Percentiles rank a stretch among this genome's conserved stretches.
Evolutionary conservation across 2,888 invertebrate genomes (phyloP).

Genomic region (Leptinotarsa haldemani): DNA sequence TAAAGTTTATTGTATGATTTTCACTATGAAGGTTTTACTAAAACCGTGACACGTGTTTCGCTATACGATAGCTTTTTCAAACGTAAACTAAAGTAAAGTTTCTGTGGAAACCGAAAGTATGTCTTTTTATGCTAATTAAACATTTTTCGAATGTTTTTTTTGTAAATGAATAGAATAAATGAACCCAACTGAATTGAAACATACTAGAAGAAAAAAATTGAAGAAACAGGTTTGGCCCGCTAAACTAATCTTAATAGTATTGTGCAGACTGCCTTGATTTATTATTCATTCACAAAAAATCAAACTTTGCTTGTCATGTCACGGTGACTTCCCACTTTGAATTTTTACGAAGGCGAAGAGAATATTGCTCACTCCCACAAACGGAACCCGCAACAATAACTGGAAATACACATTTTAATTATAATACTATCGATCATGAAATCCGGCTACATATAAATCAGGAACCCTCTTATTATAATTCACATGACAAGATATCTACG

Average conservation of each 20-base stretch:
- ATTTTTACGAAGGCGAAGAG: conserved; percentile 3
- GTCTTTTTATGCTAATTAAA: no score
- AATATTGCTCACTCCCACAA: neutral
- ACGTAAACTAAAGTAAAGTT: no score
- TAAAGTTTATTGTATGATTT: no score
- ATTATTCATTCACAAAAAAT: conserved; percentile 3
- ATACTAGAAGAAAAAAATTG: neutral
- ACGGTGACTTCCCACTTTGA: neutral
- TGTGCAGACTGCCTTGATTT: neutral
- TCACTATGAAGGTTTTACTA: no score
- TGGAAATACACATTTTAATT: neutral
- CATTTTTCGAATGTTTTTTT: no score
- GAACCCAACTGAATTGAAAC: neutral
- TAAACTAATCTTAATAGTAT: neutral
- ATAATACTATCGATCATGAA: conserved; percentile 21
- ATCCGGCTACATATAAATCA: conserved; percentile 31
- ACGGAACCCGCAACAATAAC: conserved; percentile 1
- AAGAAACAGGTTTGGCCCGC: neutral
- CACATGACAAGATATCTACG: neutral
- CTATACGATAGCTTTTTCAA: no score
- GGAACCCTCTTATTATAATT: conserved; percentile 30
- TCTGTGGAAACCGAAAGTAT: no score
- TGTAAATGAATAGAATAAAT: no score
- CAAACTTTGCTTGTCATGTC: neutral
- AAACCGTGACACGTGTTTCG: no score